These are phyloP conservation scores for Mastomys coucha DNA, from an alignment of 2,113 vertebrate genomes.

Conservation along the genomic window DNA sequence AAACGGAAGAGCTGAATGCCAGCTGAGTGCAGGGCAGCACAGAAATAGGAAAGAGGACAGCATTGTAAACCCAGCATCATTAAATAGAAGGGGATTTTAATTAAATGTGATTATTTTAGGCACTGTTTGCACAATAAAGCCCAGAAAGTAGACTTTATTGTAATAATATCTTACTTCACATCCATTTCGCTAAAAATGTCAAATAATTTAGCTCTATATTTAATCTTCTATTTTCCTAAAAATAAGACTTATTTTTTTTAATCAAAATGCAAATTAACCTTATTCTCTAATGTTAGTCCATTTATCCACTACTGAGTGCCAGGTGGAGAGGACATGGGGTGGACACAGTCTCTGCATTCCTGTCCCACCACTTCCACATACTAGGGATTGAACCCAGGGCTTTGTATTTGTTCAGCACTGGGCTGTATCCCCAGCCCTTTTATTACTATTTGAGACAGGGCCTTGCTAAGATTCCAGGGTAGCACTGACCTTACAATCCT, in stretches of 20 bases:
- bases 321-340: not conserved
- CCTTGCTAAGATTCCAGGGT: not conserved
- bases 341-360: not conserved
- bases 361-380: not conserved
- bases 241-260: slow-evolving; percentile 45
- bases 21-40: not conserved
- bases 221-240: not conserved
- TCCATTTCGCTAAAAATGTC: slow-evolving; percentile 49
- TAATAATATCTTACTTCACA: slow-evolving; percentile 25
- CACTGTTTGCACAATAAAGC: not conserved
- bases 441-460: not conserved
- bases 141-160: not conserved
- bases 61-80: not conserved
- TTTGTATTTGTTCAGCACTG: not conserved
- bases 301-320: not conserved
- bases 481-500: not conserved
- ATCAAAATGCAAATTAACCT: slow-evolving; percentile 32
- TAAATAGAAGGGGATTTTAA: slow-evolving; percentile 26
- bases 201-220: not conserved
- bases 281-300: not conserved
- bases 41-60: not conserved
- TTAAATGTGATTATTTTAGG: slow-evolving; percentile 23
- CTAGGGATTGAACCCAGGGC: not conserved
- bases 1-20: not conserved
- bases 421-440: not conserved